These are phyloP conservation scores for Siphlonurus alternatus DNA, from an alignment of 2,888 invertebrate genomes.

Conservation along the genomic window DNA sequence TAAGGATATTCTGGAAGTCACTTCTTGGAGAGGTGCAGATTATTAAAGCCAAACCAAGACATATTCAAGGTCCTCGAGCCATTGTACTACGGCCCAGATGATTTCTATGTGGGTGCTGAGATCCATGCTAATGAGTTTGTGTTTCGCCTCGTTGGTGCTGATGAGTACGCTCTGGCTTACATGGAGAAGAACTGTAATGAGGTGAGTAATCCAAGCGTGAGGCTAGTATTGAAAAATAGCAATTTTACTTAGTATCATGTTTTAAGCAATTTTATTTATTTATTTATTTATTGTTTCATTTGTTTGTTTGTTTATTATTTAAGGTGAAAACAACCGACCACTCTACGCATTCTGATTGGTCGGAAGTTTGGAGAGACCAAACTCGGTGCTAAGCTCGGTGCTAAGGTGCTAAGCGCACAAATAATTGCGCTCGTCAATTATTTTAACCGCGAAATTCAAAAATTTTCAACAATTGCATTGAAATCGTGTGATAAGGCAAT, in stretches of 20 bases:
- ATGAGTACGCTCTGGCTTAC: slow-evolving; percentile 71
- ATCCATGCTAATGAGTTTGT: slow-evolving; percentile 59
- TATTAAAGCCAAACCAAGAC: slow-evolving; percentile 56
- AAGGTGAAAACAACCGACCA: too few relatives aligned
- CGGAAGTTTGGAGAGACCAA: too few relatives aligned
- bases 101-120: slow-evolving; percentile 72
- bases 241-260: slow-evolving; percentile 8
- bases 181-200: slow-evolving; percentile 64
- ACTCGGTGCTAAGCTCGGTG: too few relatives aligned
- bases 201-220: slow-evolving; percentile 28
- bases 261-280: too few relatives aligned
- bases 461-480: too few relatives aligned
- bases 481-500: too few relatives aligned
- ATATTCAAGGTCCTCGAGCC: slow-evolving; percentile 48
- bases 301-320: too few relatives aligned
- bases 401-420: too few relatives aligned
- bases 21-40: slow-evolving; percentile 33
- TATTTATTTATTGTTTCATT: too few relatives aligned
- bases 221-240: slow-evolving; percentile 1
- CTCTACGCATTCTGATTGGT: too few relatives aligned
- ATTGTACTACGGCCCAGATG: slow-evolving; percentile 52
- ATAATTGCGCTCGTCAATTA: too few relatives aligned
- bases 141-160: slow-evolving; percentile 63
- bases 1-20: slow-evolving; percentile 27
- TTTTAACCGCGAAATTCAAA: too few relatives aligned